phyloP scores from a whole-genome alignment of 2,797 vertebrate genomes.

The Coranthus polyacanthus region DNA sequence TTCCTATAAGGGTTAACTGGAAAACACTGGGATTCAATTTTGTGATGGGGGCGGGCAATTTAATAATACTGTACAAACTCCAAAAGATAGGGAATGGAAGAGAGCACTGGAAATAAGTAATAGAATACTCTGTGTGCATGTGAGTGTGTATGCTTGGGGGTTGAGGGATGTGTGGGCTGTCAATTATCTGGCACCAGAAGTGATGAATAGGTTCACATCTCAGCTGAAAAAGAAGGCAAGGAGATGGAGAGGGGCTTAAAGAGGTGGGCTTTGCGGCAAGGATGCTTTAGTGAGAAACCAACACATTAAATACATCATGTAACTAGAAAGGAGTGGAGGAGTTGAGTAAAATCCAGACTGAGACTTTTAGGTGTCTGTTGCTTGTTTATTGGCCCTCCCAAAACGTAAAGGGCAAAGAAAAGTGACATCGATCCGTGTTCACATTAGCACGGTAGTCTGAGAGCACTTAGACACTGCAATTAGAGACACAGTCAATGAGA shows the following conservation, averaged over 20 bases:
- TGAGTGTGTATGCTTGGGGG: slow-evolving; percentile 4
- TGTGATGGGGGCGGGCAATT: slow-evolving; percentile 3
- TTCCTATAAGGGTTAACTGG: slow-evolving; percentile 23
- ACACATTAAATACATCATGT: slow-evolving; percentile 51
- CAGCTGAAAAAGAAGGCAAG: slow-evolving; percentile 17
- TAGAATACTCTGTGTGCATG: slow-evolving; percentile 27
- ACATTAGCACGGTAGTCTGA: slow-evolving; percentile 84
- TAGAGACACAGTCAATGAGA: slow-evolving; percentile 80
- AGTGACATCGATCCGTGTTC: slow-evolving; percentile 83
- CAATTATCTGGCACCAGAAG: slow-evolving; percentile 60
- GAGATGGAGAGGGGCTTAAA: slow-evolving; percentile 41
- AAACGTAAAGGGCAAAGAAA: slow-evolving; percentile 68
- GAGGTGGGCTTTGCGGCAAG: slow-evolving; percentile 27
- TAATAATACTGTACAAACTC: slow-evolving; percentile 47
- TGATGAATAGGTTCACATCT: slow-evolving; percentile 57
- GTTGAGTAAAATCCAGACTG: slow-evolving; percentile 36
- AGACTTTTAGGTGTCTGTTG: slow-evolving; percentile 47
- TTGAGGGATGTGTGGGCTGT: slow-evolving; percentile 25
- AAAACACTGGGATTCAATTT: slow-evolving; percentile 57
- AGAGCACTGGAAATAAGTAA: slow-evolving; percentile 53
- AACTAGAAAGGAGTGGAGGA: slow-evolving; percentile 18
- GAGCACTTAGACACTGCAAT: slow-evolving; percentile 85
- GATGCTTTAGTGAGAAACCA: slow-evolving; percentile 28
- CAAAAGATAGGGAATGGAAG: slow-evolving; percentile 33
- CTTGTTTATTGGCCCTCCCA: slow-evolving; percentile 70